phyloP scores from a whole-genome alignment of 2,113 vertebrate species.

The Lepisosteus oculatus region DNA sequence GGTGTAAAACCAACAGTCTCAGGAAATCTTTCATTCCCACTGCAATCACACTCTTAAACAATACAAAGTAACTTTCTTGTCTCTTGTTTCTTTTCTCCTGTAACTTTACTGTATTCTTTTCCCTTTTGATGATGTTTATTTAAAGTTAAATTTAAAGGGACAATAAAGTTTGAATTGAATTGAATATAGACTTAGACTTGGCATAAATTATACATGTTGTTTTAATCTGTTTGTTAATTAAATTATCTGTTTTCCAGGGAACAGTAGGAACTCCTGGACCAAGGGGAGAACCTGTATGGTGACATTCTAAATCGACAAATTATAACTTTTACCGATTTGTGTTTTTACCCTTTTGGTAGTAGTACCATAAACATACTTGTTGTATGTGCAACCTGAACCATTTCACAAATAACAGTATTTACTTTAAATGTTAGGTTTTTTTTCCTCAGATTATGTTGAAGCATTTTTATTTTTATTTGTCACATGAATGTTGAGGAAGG shows the following conservation, averaged over 20 bases:
- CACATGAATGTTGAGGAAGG: background rate
- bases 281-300: slow-evolving; percentile 58
- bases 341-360: background rate
- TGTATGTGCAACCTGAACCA: background rate
- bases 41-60: too few relatives aligned
- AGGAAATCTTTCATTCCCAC: too few relatives aligned
- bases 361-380: too few relatives aligned
- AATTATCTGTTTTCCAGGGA: slow-evolving; percentile 36
- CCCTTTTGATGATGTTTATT: too few relatives aligned
- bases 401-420: background rate
- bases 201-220: background rate
- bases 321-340: background rate
- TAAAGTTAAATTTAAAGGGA: too few relatives aligned
- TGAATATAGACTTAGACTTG: background rate
- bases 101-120: too few relatives aligned
- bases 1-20: too few relatives aligned
- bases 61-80: slow-evolving; percentile 3
- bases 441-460: background rate
- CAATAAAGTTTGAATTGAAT: background rate
- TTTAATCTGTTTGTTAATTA: background rate
- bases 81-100: background rate
- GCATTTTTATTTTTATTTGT: slow-evolving; percentile 5
- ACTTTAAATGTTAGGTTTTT: background rate
- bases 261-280: slow-evolving; percentile 37
- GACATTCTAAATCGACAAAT: slow-evolving; percentile 1